A percentile compares a stretch with the other conserved stretches of the same genome.
These are phyloP conservation scores for Perognathus longimembris DNA, from an alignment of 2,113 vertebrate species.

Conservation along the genomic window DNA sequence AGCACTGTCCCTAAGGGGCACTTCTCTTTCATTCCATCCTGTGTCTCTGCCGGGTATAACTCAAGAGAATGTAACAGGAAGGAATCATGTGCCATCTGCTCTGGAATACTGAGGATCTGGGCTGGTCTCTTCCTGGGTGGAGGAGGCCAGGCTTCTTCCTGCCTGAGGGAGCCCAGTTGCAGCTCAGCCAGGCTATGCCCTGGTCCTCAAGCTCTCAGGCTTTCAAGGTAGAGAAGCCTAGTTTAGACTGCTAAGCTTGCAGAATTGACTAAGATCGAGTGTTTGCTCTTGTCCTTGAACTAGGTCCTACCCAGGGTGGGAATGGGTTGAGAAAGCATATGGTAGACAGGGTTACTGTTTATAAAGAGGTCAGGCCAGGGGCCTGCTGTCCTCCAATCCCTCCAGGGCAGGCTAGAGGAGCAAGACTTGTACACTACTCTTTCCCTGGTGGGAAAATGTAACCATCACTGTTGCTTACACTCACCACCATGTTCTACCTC, in stretches of 20 bases:
- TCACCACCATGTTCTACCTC: background rate
- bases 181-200: background rate
- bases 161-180: background rate
- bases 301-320: background rate
- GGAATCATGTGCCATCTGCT: background rate
- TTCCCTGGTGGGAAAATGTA: background rate
- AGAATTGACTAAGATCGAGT: background rate
- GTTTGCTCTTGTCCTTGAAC: background rate
- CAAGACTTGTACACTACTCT: background rate
- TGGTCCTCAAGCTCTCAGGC: background rate
- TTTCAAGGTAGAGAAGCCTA: background rate
- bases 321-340: background rate
- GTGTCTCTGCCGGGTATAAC: background rate
- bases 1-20: background rate
- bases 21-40: background rate
- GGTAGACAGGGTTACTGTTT: background rate
- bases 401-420: background rate
- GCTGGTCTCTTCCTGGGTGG: background rate
- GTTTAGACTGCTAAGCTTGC: background rate
- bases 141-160: background rate
- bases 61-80: constrained; percentile 39
- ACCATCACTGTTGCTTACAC: background rate
- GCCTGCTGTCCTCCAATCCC: background rate
- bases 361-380: background rate
- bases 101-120: background rate